Percentiles rank a stretch among this genome's conserved stretches.
These are phyloP conservation scores for Cantharis lateralis DNA, from an alignment of 2,888 invertebrate species.

Conservation along the genomic window DNA sequence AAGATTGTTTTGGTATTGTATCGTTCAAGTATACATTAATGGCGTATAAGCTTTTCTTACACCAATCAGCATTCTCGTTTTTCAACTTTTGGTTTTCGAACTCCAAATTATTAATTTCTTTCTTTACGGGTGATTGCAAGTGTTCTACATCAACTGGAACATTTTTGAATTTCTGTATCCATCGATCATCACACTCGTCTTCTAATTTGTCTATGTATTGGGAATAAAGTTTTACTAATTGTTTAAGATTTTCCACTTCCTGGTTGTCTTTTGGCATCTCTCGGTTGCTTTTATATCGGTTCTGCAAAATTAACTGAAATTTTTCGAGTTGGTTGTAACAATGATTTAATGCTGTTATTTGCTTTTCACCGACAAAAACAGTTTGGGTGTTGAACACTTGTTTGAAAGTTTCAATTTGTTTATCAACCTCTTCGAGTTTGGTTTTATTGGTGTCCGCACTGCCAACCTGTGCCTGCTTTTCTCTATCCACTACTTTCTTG, in stretches of 20 bases:
- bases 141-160: background rate
- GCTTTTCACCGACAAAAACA: background rate
- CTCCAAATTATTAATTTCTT: background rate
- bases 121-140: background rate
- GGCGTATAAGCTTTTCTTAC: background rate
- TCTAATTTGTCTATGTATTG: background rate
- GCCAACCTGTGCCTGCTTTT: background rate
- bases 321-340: background rate
- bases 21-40: no score
- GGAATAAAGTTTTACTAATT: background rate
- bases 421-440: background rate
- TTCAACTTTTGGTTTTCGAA: background rate
- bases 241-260: background rate
- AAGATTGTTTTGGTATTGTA: no score
- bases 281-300: background rate
- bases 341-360: background rate
- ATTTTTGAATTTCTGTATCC: background rate
- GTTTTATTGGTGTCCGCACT: background rate
- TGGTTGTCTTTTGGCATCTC: background rate
- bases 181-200: background rate
- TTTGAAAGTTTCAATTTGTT: background rate
- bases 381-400: background rate
- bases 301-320: background rate
- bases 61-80: background rate
- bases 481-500: background rate